These are phyloP conservation scores for Diachrysia chrysitis DNA, from an alignment of 2,888 invertebrate species.

Conservation along the genomic window DNA sequence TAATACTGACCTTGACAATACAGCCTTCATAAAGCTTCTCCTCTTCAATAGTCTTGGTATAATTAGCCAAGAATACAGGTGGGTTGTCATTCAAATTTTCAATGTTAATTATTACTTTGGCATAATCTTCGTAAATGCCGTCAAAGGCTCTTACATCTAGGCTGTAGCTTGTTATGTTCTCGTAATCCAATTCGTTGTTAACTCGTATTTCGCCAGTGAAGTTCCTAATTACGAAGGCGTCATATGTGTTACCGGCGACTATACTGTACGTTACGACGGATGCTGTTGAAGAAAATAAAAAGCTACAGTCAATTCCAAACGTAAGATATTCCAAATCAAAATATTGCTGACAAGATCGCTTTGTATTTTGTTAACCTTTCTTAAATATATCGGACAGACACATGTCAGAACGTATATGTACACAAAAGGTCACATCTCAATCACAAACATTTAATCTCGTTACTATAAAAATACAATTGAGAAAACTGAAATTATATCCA, in stretches of 20 bases:
- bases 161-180: constrained; percentile 94
- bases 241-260: constrained; percentile 94
- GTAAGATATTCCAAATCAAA: too few relatives aligned
- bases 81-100: constrained; percentile 98
- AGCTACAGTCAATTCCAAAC: neutral
- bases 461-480: too few relatives aligned
- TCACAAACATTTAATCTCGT: too few relatives aligned
- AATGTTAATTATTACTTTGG: constrained; percentile 95
- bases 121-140: constrained; percentile 94
- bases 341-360: too few relatives aligned
- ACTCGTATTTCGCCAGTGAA: constrained; percentile 96
- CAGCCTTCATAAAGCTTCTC: constrained; percentile 92
- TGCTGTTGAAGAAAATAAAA: constrained; percentile 79
- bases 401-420: neutral
- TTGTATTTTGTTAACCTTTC: too few relatives aligned
- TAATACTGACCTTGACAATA: constrained; percentile 89
- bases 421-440: too few relatives aligned
- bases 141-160: constrained; percentile 95
- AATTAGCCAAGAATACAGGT: constrained; percentile 94
- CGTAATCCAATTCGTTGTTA: constrained; percentile 94
- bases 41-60: constrained; percentile 93
- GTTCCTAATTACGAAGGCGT: constrained; percentile 95
- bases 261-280: constrained; percentile 96
- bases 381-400: neutral
- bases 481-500: too few relatives aligned